Evolutionary conservation across 1,140 invertebrate genomes (phyloP).

Genomic region (Bursaphelenchus mucronatus): DNA sequence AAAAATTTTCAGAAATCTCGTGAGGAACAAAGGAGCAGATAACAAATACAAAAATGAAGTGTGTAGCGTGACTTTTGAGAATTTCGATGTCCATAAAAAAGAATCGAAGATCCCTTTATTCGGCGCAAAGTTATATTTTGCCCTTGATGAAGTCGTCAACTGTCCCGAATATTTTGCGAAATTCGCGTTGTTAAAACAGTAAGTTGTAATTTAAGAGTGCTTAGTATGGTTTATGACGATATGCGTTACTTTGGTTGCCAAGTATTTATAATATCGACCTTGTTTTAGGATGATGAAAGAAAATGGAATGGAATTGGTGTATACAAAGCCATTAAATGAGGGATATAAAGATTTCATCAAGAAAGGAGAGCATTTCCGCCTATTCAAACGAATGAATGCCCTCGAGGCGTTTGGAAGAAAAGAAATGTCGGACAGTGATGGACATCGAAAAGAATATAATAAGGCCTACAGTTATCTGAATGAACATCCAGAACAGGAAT

Average conservation of each 20-base stretch:
- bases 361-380: constrained; percentile 65
- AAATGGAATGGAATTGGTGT: constrained; percentile 74
- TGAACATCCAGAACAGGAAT: constrained; percentile 49
- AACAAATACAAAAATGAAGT: constrained; percentile 47
- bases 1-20: constrained; percentile 32
- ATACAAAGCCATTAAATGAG: constrained; percentile 73
- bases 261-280: constrained; percentile 34
- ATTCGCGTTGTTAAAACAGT: constrained; percentile 78
- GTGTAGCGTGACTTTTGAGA: constrained; percentile 72
- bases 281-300: constrained; percentile 71
- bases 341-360: constrained; percentile 71
- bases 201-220: constrained; percentile 52
- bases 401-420: constrained; percentile 66
- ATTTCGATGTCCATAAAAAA: constrained; percentile 66
- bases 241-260: constrained; percentile 23
- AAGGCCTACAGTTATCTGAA: constrained; percentile 10
- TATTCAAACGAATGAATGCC: constrained; percentile 74
- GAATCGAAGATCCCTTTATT: constrained; percentile 74
- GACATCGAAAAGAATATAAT: not conserved
- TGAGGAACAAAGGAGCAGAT: constrained; percentile 27
- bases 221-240: constrained; percentile 62
- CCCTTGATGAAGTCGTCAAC: constrained; percentile 88
- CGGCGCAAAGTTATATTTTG: constrained; percentile 92
- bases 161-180: constrained; percentile 97
- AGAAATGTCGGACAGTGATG: constrained; percentile 16